A percentile compares a stretch with the other conserved stretches of the same genome.
These are phyloP conservation scores for Dioctria linearis DNA, from an alignment of 2,888 invertebrate genomes.

Conservation along the genomic window DNA sequence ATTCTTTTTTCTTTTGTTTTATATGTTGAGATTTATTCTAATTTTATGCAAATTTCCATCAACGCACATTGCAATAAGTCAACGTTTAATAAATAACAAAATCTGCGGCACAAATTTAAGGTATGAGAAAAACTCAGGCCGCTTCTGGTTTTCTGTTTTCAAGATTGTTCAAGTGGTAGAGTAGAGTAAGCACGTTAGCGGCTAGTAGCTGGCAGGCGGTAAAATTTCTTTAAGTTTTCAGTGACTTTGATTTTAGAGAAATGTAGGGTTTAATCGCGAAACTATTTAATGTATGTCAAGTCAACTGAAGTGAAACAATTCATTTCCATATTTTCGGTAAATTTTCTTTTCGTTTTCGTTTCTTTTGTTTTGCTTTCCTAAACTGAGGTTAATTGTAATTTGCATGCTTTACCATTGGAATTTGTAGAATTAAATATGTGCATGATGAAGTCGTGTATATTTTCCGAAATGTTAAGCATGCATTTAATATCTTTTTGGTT, in stretches of 20 bases:
- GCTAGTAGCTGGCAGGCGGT: neutral
- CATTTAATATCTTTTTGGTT: too few relatives aligned
- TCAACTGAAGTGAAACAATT: neutral
- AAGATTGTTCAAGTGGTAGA: too few relatives aligned
- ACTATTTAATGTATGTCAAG: neutral
- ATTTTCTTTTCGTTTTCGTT: too few relatives aligned
- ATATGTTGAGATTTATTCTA: constrained; percentile 30
- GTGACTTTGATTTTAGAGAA: constrained; percentile 18
- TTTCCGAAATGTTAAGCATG: too few relatives aligned
- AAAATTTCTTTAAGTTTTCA: neutral
- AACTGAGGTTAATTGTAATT: too few relatives aligned
- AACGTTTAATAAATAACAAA: constrained; percentile 9
- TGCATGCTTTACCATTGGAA: too few relatives aligned
- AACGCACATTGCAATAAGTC: constrained; percentile 14
- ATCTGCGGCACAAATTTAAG: neutral
- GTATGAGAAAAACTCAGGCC: constrained; percentile 7
- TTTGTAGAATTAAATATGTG: too few relatives aligned
- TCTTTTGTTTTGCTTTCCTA: too few relatives aligned
- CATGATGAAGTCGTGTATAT: too few relatives aligned
- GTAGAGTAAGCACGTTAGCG: too few relatives aligned
- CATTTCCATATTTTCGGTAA: neutral
- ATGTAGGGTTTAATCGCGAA: constrained; percentile 7
- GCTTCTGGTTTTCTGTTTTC: neutral
- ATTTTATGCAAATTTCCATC: constrained; percentile 50
- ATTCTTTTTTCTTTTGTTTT: neutral